phyloP scores from a whole-genome alignment of 2,888 invertebrate genomes.

The Cecidostiba fungosa region DNA sequence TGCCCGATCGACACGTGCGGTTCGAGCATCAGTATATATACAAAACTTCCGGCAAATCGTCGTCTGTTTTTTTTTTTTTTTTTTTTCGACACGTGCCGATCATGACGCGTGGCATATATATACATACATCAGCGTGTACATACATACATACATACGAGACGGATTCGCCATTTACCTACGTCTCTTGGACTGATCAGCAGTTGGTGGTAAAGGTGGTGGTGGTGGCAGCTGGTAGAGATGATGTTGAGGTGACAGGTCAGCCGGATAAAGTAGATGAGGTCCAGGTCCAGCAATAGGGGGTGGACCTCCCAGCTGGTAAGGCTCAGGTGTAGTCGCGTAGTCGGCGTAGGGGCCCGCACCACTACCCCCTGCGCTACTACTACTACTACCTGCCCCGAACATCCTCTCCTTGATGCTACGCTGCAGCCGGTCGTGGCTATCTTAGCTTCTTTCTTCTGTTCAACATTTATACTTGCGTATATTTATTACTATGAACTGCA shows the following conservation, averaged over 20 bases:
- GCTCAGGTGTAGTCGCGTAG: conserved; percentile 70
- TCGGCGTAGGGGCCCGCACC: conserved; percentile 76
- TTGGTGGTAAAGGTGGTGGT: neutral
- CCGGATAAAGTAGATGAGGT: conserved; percentile 74
- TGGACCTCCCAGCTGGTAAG: conserved; percentile 21
- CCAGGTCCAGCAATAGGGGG: conserved; percentile 65
- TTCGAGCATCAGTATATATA: neutral
- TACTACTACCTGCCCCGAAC: conserved; percentile 35
- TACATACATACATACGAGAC: neutral
- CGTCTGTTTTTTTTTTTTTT: neutral
- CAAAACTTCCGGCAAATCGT: conserved; percentile 42
- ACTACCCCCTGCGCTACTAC: conserved; percentile 51
- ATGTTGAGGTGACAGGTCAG: conserved; percentile 76
- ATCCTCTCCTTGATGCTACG: neutral
- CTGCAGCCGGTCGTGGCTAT: neutral
- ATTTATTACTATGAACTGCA: conserved; percentile 32
- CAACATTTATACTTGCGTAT: neutral
- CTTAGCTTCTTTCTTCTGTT: neutral
- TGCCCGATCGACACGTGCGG: conserved; percentile 31
- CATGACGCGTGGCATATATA: conserved; percentile 44
- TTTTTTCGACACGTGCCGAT: neutral
- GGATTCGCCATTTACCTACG: conserved; percentile 70
- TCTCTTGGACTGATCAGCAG: conserved; percentile 71
- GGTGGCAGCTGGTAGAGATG: conserved; percentile 26
- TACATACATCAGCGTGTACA: neutral